A percentile compares a stretch with the other conserved stretches of the same genome.
Conservation (phyloP, 2,797 vertebrate genomes). For the Geotrypetes seraphini region DNA sequence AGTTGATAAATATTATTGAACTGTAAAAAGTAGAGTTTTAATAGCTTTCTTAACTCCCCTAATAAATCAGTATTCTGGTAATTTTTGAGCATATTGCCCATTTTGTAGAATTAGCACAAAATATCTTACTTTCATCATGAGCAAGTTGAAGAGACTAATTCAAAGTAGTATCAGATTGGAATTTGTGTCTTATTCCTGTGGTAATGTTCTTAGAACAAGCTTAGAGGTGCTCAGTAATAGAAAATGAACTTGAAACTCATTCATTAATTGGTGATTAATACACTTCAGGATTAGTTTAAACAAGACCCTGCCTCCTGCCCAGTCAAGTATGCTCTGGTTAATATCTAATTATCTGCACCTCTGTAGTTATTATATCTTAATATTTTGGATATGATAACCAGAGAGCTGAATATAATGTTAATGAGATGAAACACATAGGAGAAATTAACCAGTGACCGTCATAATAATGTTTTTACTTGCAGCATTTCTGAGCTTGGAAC, state of each 20-base stretch:
- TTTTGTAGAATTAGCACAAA: too few relatives aligned
- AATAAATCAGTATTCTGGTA: too few relatives aligned
- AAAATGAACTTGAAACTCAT: constrained; percentile 62
- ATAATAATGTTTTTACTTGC: constrained; percentile 36
- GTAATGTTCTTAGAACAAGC: constrained; percentile 63
- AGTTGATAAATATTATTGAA: too few relatives aligned
- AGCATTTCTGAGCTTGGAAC: not conserved
- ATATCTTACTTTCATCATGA: too few relatives aligned
- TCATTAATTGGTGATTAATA: constrained; percentile 97
- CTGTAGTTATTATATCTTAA: constrained; percentile 86
- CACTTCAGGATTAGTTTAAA: constrained; percentile 90
- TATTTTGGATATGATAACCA: constrained; percentile 66
- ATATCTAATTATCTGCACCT: constrained; percentile 86
- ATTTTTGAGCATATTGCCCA: too few relatives aligned
- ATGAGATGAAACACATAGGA: constrained; percentile 54
- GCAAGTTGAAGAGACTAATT: constrained; percentile 40
- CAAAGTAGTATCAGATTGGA: constrained; percentile 18
- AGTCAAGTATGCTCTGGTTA: constrained; percentile 80
- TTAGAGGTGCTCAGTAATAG: constrained; percentile 59
- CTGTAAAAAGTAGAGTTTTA: too few relatives aligned
- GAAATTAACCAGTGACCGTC: constrained; percentile 56
- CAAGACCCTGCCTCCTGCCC: constrained; percentile 85
- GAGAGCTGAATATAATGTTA: constrained; percentile 63
- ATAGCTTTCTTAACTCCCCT: too few relatives aligned
- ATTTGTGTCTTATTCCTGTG: constrained; percentile 35